Conservation (phyloP, 2,888 invertebrate species). For the Toxonevra muliebris region DNA sequence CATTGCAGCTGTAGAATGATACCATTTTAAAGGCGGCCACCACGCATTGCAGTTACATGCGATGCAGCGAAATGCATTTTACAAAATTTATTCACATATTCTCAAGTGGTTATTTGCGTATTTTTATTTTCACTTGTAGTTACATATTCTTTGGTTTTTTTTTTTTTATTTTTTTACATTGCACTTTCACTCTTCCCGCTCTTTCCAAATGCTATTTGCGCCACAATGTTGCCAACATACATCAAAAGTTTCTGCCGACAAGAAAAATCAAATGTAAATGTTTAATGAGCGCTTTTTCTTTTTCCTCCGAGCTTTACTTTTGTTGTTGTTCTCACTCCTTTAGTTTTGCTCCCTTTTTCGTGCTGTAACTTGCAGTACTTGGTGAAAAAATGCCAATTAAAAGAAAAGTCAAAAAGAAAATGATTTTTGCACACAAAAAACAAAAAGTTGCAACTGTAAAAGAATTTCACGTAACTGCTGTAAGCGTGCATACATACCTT, state of each 20-base stretch:
- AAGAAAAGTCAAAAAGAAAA: conserved; percentile 47
- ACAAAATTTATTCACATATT: conserved; percentile 48
- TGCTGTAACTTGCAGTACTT: conserved; percentile 35
- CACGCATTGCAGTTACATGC: too few relatives aligned
- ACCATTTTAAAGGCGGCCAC: too few relatives aligned
- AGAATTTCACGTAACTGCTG: too few relatives aligned
- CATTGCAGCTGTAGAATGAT: too few relatives aligned
- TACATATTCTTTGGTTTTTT: neutral
- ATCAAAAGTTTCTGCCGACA: conserved; percentile 58
- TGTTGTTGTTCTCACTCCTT: conserved; percentile 27
- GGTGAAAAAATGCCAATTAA: conserved; percentile 50
- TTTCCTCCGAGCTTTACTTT: neutral
- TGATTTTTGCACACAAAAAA: neutral
- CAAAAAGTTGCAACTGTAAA: neutral
- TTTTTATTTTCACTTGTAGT: conserved; percentile 15
- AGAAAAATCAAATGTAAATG: conserved; percentile 54
- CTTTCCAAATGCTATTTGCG: conserved; percentile 10
- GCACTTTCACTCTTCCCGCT: neutral
- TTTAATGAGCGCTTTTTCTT: conserved; percentile 49
- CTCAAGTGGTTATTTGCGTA: conserved; percentile 55
- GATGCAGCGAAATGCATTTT: conserved; percentile 6
- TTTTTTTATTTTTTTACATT: neutral
- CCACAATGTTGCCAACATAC: conserved; percentile 48
- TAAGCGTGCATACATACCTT: too few relatives aligned
- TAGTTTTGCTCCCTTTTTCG: conserved; percentile 29